Evolutionary conservation across 2,797 vertebrate genomes (phyloP), one percentile per base, ranked within the genome.

Genomic region (Catamblyrhynchus diadema): DNA sequence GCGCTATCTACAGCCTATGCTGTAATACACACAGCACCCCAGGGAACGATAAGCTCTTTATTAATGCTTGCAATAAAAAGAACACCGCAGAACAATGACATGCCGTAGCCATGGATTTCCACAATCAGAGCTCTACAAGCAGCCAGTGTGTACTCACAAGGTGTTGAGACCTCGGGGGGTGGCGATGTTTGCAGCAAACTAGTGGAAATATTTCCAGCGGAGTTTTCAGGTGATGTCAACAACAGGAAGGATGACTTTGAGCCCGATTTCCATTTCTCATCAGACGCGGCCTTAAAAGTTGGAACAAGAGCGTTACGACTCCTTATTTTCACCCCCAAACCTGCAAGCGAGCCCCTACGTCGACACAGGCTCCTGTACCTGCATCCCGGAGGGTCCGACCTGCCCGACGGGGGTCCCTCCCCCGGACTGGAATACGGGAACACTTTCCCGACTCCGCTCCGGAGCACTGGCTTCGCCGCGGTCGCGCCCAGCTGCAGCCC

Each of bases 161-260:
- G 48, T 14, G 60, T 9, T 4, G 56, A 71, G 71, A 47, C 66
- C 62, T 54, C 80, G 3, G 33, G 5, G 32, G 33, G 37, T 37
- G 37, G 53, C 2, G 78, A 20, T 57, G 86, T 30, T 72, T 14
- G 71, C 83, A 39, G 60, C 4, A 37, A 88, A 82, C 39, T 30
- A 53, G 32, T 21, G 81, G 53, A 74, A 91, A 54, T 80, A 32
- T 88, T 74, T 71, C 24, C 93, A 39, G 42, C 0, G 23, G 90
- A 91, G 86, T 85, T 91, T 74, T 97, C 94, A 95, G 79, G 95
- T 94, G 81, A 93, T 95, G 92, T 94, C 96, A 94, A 95, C 84
- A 93, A 92, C 89, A 86, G 93, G 87, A 87, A 92, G 65, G 88
- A 69, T 74, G 84, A 87, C 75, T 93, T 56, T 2, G 56, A 82